Conservation (phyloP, 2,113 vertebrate species). For the Mesocricetus auratus region DNA sequence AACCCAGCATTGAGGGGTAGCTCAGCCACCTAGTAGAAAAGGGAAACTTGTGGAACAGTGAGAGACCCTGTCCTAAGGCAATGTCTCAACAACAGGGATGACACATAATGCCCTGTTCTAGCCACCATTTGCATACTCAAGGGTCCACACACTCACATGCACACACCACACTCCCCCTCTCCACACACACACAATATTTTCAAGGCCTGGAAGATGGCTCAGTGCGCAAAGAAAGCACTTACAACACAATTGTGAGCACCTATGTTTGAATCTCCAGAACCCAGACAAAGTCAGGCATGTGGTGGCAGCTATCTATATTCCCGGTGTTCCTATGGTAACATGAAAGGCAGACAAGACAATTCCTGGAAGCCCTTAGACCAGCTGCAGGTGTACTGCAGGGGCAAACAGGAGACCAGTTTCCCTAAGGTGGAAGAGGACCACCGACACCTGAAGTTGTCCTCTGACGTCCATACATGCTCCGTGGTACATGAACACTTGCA, state of each 20-base stretch:
- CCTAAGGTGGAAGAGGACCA: neutral
- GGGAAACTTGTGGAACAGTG: accelerated
- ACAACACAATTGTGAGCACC: neutral
- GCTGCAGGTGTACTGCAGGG: neutral
- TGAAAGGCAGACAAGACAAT: neutral
- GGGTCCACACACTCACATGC: neutral
- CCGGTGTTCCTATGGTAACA: neutral
- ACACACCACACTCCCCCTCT: neutral
- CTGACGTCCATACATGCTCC: neutral
- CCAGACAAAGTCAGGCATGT: neutral
- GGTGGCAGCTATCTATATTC: neutral
- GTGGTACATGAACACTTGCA: neutral
- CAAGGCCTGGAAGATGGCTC: neutral
- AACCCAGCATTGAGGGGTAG: neutral
- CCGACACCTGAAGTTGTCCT: neutral
- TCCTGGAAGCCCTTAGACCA: neutral
- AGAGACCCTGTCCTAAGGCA: neutral
- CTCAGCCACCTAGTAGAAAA: no score
- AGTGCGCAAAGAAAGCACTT: no score
- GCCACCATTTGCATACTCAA: neutral
- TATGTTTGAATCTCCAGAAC: neutral
- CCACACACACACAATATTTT: neutral
- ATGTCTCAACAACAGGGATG: neutral
- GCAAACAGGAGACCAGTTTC: neutral
- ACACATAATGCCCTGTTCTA: no score